These are phyloP conservation scores for Ondatra zibethicus DNA, from an alignment of 2,113 vertebrate species.

Conservation along the genomic window DNA sequence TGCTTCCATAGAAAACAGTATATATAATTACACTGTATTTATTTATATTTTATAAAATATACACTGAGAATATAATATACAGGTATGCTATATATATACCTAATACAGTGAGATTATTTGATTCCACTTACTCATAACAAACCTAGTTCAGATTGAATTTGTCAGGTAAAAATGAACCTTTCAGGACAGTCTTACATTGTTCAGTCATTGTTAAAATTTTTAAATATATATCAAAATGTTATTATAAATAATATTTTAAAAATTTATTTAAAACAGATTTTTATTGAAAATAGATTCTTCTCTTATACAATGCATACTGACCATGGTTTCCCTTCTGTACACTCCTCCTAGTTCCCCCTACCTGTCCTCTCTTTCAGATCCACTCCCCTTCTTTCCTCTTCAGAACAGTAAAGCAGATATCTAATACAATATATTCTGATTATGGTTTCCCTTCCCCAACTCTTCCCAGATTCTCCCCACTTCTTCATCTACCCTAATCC, in stretches of 20 bases:
- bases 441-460: not conserved
- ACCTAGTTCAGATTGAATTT: conserved; percentile 42
- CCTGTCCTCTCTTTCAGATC: not conserved
- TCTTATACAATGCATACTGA: not conserved
- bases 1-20: not conserved
- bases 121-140: conserved; percentile 28
- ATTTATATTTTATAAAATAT: not conserved
- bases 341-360: not conserved
- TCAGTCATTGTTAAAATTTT: not conserved
- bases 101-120: conserved; percentile 11
- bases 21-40: not conserved
- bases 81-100: not conserved
- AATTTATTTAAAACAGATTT: not conserved
- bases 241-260: not conserved
- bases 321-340: not conserved
- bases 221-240: conserved; percentile 13
- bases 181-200: not conserved
- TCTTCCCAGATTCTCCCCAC: not conserved
- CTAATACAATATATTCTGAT: not conserved
- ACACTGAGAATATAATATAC: not conserved
- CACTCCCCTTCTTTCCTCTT: not conserved
- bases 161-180: not conserved
- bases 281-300: not conserved
- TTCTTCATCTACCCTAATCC: not conserved
- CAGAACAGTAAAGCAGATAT: not conserved